These are phyloP conservation scores for Stenichneumon culpator DNA, from an alignment of 2,888 invertebrate species.

Conservation along the genomic window DNA sequence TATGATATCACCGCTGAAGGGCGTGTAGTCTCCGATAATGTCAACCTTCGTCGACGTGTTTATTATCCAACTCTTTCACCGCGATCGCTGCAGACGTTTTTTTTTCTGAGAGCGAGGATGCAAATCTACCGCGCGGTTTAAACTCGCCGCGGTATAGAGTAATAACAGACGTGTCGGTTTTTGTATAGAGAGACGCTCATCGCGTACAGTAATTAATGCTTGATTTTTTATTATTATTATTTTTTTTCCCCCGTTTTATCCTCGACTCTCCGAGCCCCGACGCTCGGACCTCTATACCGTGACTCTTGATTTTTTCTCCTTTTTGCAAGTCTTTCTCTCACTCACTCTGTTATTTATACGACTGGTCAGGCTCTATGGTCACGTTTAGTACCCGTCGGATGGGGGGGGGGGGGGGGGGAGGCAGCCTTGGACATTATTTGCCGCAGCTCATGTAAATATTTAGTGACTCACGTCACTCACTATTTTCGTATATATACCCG, in stretches of 20 bases:
- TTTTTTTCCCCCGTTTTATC: neutral
- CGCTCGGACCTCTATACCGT: neutral
- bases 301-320: constrained; percentile 21
- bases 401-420: neutral
- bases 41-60: neutral
- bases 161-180: constrained; percentile 4
- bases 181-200: constrained; percentile 14
- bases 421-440: constrained; percentile 69
- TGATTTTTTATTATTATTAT: constrained; percentile 7
- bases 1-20: neutral
- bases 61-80: neutral
- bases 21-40: neutral
- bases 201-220: constrained; percentile 15
- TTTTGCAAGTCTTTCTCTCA: constrained; percentile 14
- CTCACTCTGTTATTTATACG: constrained; percentile 42
- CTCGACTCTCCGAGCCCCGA: constrained; percentile 2
- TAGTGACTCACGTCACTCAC: constrained; percentile 74
- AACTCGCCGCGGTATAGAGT: neutral
- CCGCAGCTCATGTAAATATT: constrained; percentile 72
- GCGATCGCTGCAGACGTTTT: neutral
- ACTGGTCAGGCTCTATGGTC: constrained; percentile 46
- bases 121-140: constrained; percentile 1
- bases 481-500: constrained; percentile 72
- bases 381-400: constrained; percentile 31
- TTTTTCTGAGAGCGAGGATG: constrained; percentile 3